A percentile compares a stretch with the other conserved stretches of the same genome.
These are phyloP conservation scores for Ectemnius cavifrons DNA, from an alignment of 2,888 invertebrate genomes.

Conservation along the genomic window DNA sequence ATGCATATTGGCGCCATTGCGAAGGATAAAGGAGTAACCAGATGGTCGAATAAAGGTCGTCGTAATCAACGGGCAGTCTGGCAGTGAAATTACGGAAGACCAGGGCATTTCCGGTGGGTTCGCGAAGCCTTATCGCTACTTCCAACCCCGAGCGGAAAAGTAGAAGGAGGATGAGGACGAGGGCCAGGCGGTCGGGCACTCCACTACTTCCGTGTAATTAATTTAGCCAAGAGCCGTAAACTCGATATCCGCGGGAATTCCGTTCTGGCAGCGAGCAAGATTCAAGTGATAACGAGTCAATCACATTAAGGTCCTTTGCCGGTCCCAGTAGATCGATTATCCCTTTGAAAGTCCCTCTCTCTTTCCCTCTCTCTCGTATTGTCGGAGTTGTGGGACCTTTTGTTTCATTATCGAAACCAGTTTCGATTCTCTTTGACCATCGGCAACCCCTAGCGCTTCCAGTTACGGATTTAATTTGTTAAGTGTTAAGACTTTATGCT, in stretches of 20 bases:
- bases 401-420: conserved; percentile 26
- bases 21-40: conserved; percentile 5
- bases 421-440: conserved; percentile 26
- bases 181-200: not conserved
- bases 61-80: no score
- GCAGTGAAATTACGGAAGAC: no score
- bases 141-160: no score
- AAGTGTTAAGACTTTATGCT: no score
- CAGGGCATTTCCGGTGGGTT: no score
- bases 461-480: no score
- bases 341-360: conserved; percentile 27
- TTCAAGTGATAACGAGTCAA: conserved; percentile 47
- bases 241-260: conserved; percentile 40
- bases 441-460: conserved; percentile 13
- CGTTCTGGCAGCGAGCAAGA: conserved; percentile 28
- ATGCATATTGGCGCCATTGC: no score
- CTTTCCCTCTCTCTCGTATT: not conserved
- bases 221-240: conserved; percentile 44
- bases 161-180: no score
- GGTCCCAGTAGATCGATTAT: conserved; percentile 26
- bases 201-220: conserved; percentile 27
- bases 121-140: no score
- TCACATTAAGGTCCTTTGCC: conserved; percentile 34
- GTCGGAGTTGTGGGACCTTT: not conserved
- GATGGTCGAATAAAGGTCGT: no score